phyloP scores from a whole-genome alignment of 1,140 invertebrate genomes.

The Harpegnathos saltator region DNA sequence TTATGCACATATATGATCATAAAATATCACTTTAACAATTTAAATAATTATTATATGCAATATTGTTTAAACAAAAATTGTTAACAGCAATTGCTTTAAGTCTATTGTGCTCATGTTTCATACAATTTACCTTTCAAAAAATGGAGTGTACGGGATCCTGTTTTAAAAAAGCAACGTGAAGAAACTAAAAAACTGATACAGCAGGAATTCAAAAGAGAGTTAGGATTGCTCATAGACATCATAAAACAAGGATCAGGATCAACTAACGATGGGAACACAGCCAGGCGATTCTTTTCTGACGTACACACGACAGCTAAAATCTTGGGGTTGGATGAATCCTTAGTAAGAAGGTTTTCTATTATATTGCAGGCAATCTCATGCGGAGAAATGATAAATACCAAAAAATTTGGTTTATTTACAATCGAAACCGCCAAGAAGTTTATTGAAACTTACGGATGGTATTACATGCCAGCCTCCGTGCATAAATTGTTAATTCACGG shows the following conservation, averaged over 20 bases:
- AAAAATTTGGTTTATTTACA: background rate
- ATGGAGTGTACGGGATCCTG: background rate
- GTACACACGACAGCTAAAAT: too few relatives aligned
- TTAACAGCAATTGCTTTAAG: too few relatives aligned
- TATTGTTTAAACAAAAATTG: too few relatives aligned
- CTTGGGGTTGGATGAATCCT: background rate
- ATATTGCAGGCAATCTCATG: constrained; percentile 9
- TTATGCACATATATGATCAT: too few relatives aligned
- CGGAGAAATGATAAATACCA: background rate
- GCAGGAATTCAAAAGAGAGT: too few relatives aligned
- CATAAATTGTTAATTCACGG: constrained; percentile 9
- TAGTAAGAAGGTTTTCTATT: background rate
- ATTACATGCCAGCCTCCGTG: background rate
- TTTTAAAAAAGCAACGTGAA: background rate
- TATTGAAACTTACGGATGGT: background rate
- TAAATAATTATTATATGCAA: too few relatives aligned
- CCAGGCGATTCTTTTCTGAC: too few relatives aligned
- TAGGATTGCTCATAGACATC: too few relatives aligned
- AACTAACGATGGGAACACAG: too few relatives aligned
- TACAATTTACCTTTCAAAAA: background rate
- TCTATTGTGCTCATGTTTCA: too few relatives aligned
- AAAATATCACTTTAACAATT: too few relatives aligned
- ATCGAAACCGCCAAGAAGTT: background rate
- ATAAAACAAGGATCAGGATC: too few relatives aligned
- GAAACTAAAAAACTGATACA: background rate